Evolutionary conservation across 2,888 invertebrate species (phyloP), one percentile per base, ranked within the genome.

Genomic region (Melieria picta): DNA sequence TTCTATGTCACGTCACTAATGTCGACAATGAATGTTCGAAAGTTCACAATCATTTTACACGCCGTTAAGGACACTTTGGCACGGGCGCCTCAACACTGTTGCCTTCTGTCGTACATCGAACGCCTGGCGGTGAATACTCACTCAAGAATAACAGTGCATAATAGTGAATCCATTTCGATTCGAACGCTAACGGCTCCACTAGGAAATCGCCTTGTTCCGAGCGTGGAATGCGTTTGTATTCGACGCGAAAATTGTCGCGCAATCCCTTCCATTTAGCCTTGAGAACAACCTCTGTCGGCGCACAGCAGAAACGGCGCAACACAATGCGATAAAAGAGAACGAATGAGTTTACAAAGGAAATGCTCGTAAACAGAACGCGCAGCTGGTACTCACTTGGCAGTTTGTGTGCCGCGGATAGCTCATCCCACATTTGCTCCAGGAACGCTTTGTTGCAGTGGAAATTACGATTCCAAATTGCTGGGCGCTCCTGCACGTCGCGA

Each of bases 261-360:
- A 87, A 76, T n/a, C 87, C 87, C 76, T 87, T 87, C 87, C 87
- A 87, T 77, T 87, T 87, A 62, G 86, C 85, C 78, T 87, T 87
- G 57, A 87, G 80, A 46, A 85, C 84, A 71, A 85, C 84, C 78
- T 86, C 87, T 87, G 79, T n/a, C 7, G 55, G 48, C 13, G 52
- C 64, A 63, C 16, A 48, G 16, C 13, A 9, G 3, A n/a, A 58
- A 58, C 50, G 52, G 45, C 16, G 0, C 42, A 45, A 42, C 58
- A 58, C 58, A 72, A 65, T 70, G 48, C 47, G 61, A 67, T 52
- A n/a, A 67, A 43, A 60, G 46, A 61, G 58, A 56, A 45, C 43
- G 57, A 13, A 52, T 52, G 65, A 57, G 48, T n/a, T 9, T 50
- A 42, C 56, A 11, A 42, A 60, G 50, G 11, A 66, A 46, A 69